phyloP scores from a whole-genome alignment of 1,140 invertebrate genomes.

The Drosophila tani region DNA sequence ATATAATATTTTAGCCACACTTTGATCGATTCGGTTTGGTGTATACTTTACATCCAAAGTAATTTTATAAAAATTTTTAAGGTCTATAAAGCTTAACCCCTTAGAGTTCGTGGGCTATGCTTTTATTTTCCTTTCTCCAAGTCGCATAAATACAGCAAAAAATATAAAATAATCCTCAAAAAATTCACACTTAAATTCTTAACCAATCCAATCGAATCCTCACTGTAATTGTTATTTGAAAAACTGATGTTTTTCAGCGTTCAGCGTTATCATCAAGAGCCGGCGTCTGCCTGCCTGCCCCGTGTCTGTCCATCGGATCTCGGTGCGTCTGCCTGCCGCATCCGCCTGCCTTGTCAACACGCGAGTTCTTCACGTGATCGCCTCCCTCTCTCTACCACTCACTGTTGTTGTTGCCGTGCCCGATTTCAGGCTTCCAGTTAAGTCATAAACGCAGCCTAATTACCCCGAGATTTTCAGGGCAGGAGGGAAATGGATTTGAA shows the following conservation, averaged over 20 bases:
- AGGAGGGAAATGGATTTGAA: slow-evolving; percentile 27
- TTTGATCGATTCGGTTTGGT: rapidly evolving
- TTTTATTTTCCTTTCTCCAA: not conserved
- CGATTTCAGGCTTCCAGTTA: slow-evolving; percentile 45
- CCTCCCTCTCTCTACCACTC: not conserved
- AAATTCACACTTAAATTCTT: not conserved
- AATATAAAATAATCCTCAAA: too few relatives aligned
- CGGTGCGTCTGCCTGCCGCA: slow-evolving; percentile 46
- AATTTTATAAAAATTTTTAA: too few relatives aligned
- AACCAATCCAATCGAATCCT: not conserved
- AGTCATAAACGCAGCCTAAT: slow-evolving; percentile 57
- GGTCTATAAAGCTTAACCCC: not conserved
- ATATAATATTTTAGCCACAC: not conserved
- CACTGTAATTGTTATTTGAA: slow-evolving; percentile 54
- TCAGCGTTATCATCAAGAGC: slow-evolving; percentile 52
- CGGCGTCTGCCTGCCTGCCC: slow-evolving; percentile 43
- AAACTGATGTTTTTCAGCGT: slow-evolving; percentile 53
- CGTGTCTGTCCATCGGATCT: slow-evolving; percentile 15
- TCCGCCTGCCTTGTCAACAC: slow-evolving; percentile 31
- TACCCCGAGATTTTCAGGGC: slow-evolving; percentile 6
- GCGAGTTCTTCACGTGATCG: slow-evolving; percentile 69
- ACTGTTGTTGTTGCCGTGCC: slow-evolving; percentile 15
- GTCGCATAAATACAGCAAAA: not conserved
- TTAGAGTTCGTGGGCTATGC: not conserved
- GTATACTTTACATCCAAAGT: not conserved